Conservation (phyloP, 2,113 vertebrate species). For the Albula glossodonta region DNA sequence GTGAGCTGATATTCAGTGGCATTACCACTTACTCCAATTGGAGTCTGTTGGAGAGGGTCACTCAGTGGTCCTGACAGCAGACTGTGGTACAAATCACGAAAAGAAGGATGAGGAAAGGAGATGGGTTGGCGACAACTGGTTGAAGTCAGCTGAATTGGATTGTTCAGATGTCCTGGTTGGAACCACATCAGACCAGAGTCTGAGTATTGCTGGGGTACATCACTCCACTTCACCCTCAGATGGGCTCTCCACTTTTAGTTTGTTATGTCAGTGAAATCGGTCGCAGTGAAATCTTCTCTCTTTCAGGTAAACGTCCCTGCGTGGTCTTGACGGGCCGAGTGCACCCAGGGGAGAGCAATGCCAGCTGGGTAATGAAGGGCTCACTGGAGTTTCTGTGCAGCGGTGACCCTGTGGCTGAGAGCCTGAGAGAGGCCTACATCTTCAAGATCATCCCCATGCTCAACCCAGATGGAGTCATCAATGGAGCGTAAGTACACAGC, state of each 20-base stretch:
- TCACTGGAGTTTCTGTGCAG: constrained; percentile 88
- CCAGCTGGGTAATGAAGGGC: constrained; percentile 96
- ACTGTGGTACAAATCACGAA: too few relatives aligned
- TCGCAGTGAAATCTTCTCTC: neutral
- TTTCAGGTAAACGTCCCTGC: constrained; percentile 77
- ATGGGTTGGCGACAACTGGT: too few relatives aligned
- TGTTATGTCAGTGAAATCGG: neutral
- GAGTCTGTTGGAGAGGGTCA: too few relatives aligned
- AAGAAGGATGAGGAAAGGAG: too few relatives aligned
- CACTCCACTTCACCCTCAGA: neutral
- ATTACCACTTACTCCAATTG: too few relatives aligned
- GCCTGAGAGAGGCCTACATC: constrained; percentile 84
- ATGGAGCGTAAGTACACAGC: constrained; percentile 80
- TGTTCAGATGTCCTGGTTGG: too few relatives aligned
- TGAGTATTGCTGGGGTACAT: too few relatives aligned
- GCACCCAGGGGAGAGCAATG: constrained; percentile 90
- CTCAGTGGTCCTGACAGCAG: too few relatives aligned
- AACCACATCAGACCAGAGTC: too few relatives aligned
- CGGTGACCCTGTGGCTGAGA: constrained; percentile 76
- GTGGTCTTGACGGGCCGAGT: constrained; percentile 83
- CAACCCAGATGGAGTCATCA: constrained; percentile 92
- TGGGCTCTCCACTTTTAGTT: too few relatives aligned
- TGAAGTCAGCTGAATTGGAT: too few relatives aligned
- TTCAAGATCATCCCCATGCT: constrained; percentile 95
- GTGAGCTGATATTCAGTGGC: too few relatives aligned